These are phyloP conservation scores for Pomacea maculata DNA, from an alignment of 1,140 invertebrate species.

Conservation along the genomic window DNA sequence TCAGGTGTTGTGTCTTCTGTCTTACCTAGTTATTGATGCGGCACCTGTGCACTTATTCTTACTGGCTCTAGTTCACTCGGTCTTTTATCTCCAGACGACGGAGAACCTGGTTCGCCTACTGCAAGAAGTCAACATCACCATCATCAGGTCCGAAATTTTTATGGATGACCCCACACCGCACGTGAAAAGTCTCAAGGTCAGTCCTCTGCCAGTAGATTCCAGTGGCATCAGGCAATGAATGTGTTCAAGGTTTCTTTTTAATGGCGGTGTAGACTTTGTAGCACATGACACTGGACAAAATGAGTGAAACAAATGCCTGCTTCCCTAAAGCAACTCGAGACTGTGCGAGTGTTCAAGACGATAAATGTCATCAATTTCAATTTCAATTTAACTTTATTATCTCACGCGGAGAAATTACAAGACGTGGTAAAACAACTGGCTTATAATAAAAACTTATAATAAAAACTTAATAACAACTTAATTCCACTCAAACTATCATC, in stretches of 20 bases:
- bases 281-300: background rate
- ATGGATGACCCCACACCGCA: constrained; percentile 15
- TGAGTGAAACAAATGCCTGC: background rate
- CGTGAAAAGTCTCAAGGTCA: constrained; percentile 32
- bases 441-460: no score
- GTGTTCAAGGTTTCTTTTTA: background rate
- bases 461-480: no score
- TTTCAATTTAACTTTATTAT: no score
- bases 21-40: no score
- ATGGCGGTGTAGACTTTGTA: background rate
- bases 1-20: no score
- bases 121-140: constrained; percentile 20
- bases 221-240: background rate
- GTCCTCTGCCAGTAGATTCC: background rate
- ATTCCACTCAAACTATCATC: no score
- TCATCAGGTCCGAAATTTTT: constrained; percentile 32
- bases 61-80: no score
- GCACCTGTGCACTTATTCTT: no score
- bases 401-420: no score
- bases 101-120: constrained; percentile 20
- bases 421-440: no score
- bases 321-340: background rate
- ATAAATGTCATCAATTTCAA: no score
- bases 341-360: background rate
- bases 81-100: no score